Conservation (phyloP, 2,888 invertebrate species). For the Crioceris asparagi region DNA sequence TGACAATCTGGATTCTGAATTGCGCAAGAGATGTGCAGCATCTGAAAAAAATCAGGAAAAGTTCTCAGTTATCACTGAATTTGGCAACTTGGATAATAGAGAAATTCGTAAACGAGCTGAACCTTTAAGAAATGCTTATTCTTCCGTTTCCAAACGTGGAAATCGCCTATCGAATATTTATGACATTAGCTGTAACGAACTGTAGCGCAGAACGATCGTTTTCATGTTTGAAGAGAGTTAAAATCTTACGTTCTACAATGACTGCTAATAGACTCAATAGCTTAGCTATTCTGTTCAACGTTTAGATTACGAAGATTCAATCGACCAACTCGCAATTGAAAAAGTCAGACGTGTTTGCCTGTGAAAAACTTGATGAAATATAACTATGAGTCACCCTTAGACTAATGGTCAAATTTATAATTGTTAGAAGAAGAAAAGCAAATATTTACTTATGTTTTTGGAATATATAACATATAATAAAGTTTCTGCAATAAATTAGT, state of each 20-base stretch:
- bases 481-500: no score
- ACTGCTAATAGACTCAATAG: no score
- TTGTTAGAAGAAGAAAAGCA: no score
- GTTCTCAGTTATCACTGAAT: conserved; percentile 2
- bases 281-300: not conserved
- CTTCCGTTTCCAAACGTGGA: conserved; percentile 3
- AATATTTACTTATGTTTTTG: no score
- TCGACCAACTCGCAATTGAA: not conserved
- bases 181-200: no score
- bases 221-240: no score
- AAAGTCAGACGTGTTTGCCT: not conserved
- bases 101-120: no score
- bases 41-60: conserved; percentile 4
- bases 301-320: not conserved
- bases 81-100: conserved; percentile 5
- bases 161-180: no score
- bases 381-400: not conserved
- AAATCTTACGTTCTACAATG: no score
- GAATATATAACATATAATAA: no score
- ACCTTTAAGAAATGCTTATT: conserved; percentile 3
- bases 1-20: not conserved
- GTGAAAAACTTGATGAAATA: not conserved
- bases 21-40: conserved; percentile 3
- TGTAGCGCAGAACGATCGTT: no score
- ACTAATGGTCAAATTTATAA: no score